Percentiles rank a stretch among this genome's conserved stretches.
phyloP scores from a whole-genome alignment of 2,888 invertebrate genomes.

The Apodemia zela region DNA sequence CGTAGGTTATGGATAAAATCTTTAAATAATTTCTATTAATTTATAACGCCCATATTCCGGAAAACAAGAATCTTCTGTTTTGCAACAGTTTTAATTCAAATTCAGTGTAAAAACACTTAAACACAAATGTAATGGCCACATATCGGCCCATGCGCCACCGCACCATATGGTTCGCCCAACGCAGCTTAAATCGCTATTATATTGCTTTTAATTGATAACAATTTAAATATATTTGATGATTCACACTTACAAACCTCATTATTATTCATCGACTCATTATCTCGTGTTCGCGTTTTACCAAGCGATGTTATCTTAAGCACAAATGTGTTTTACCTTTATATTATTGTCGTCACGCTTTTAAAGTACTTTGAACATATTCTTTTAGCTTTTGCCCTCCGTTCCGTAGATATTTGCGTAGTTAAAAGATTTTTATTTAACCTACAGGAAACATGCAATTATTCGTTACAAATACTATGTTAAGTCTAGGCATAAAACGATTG shows the following conservation, averaged over 20 bases:
- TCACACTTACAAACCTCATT: conserved; percentile 77
- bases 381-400: neutral
- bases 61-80: too few relatives aligned
- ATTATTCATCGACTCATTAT: conserved; percentile 79
- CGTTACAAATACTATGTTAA: too few relatives aligned
- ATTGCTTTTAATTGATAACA: conserved; percentile 81
- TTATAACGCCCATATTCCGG: too few relatives aligned
- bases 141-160: conserved; percentile 52
- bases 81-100: too few relatives aligned
- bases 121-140: conserved; percentile 45
- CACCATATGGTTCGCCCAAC: conserved; percentile 70
- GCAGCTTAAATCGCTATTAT: conserved; percentile 78
- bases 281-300: conserved; percentile 69
- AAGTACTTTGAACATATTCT: conserved; percentile 23
- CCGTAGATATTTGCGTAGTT: too few relatives aligned
- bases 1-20: too few relatives aligned
- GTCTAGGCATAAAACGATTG: too few relatives aligned
- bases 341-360: conserved; percentile 66
- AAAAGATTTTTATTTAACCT: too few relatives aligned
- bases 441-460: too few relatives aligned
- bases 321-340: conserved; percentile 72
- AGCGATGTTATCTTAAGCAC: conserved; percentile 67
- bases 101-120: too few relatives aligned
- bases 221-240: conserved; percentile 81
- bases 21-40: too few relatives aligned